Evolutionary conservation across 2,888 invertebrate species (phyloP).

Genomic region (Lithophane semibrunnea): DNA sequence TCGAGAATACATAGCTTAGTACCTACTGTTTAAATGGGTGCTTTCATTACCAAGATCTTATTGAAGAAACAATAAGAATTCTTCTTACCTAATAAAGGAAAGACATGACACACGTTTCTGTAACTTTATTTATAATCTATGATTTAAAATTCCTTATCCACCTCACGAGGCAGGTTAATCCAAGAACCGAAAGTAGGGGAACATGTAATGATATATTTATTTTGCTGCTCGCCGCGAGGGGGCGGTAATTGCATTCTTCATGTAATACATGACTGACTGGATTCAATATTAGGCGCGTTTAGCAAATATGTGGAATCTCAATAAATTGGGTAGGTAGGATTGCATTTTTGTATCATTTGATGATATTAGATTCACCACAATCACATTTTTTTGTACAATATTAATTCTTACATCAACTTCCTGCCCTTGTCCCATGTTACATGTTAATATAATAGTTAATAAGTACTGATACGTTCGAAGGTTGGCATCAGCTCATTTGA

Average conservation of each 20-base stretch:
- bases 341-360: background rate
- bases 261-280: conserved; percentile 63
- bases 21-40: background rate
- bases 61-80: background rate
- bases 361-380: background rate
- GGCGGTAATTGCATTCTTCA: conserved; percentile 70
- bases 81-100: background rate
- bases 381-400: background rate
- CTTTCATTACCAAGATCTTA: background rate
- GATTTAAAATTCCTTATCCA: conserved; percentile 38
- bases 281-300: conserved; percentile 46
- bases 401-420: too few species aligned
- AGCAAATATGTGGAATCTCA: conserved; percentile 27
- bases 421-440: too few species aligned
- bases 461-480: background rate
- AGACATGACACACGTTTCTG: background rate
- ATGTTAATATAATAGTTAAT: too few species aligned
- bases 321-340: conserved; percentile 26
- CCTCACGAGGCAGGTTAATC: conserved; percentile 23
- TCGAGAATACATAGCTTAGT: background rate
- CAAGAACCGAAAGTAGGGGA: conserved; percentile 41
- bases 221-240: conserved; percentile 53
- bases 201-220: conserved; percentile 68
- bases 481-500: background rate
- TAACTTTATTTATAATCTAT: background rate